A percentile compares a stretch with the other conserved stretches of the same genome.
These are phyloP conservation scores for Campylomormyrus tamandua DNA, from an alignment of 2,113 vertebrate genomes.

Conservation along the genomic window DNA sequence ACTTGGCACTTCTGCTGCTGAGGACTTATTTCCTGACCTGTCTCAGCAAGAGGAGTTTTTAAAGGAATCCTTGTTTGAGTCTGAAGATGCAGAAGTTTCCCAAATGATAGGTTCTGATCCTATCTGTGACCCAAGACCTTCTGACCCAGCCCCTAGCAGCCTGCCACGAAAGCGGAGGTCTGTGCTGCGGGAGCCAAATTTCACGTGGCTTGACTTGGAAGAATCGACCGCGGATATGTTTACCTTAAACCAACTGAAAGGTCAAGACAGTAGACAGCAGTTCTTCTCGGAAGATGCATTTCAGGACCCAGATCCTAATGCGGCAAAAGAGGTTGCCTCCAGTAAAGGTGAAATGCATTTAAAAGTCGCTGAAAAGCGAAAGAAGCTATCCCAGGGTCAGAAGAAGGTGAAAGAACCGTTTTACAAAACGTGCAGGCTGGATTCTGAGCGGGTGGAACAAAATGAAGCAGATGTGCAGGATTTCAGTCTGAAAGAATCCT, in stretches of 20 bases:
- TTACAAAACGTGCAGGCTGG: background rate
- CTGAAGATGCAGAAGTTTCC: slow-evolving; percentile 11
- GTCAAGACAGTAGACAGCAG: background rate
- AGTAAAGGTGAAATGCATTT: slow-evolving; percentile 62
- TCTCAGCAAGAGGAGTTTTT: background rate
- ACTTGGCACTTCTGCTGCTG: background rate
- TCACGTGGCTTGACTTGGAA: slow-evolving; percentile 54
- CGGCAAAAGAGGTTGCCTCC: slow-evolving; percentile 36
- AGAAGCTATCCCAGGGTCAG: slow-evolving; percentile 56
- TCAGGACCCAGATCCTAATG: background rate
- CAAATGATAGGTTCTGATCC: background rate
- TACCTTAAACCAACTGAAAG: background rate
- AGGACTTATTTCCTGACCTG: background rate
- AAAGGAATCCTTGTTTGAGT: background rate
- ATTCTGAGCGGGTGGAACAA: slow-evolving; percentile 12
- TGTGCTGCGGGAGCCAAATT: slow-evolving; percentile 58
- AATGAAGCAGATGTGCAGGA: background rate
- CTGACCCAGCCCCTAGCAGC: slow-evolving; percentile 17
- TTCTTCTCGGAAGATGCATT: background rate
- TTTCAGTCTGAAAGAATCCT: slow-evolving; percentile 18
- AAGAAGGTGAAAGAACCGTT: slow-evolving; percentile 44
- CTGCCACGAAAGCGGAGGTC: slow-evolving; percentile 52
- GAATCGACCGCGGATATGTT: background rate
- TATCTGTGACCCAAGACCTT: background rate
- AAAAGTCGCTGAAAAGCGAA: slow-evolving; percentile 76